Evolutionary conservation across 2,888 invertebrate species (phyloP).

Genomic region (Drosophila rubida): DNA sequence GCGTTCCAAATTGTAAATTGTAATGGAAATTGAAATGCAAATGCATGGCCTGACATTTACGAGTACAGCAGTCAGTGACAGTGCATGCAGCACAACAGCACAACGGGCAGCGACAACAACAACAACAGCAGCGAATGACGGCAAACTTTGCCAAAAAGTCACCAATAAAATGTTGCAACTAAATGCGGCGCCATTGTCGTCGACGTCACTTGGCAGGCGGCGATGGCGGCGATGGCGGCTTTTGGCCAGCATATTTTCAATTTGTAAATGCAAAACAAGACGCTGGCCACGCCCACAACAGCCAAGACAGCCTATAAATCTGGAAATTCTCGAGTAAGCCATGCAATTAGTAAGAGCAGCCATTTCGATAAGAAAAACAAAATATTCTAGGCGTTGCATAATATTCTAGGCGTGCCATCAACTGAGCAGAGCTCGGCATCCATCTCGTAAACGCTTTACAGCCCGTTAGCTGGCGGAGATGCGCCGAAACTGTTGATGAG

Average conservation of each 20-base stretch:
- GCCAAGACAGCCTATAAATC: slow-evolving; percentile 67
- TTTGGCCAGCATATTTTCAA: slow-evolving; percentile 69
- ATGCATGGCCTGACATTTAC: slow-evolving; percentile 77
- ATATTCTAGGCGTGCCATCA: slow-evolving; percentile 34
- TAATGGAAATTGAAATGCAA: slow-evolving; percentile 81
- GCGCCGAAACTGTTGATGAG: slow-evolving; percentile 67
- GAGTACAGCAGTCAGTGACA: slow-evolving; percentile 65
- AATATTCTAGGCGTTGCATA: slow-evolving; percentile 28
- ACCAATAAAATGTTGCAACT: slow-evolving; percentile 82
- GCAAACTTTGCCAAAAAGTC: slow-evolving; percentile 71
- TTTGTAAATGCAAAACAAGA: slow-evolving; percentile 80
- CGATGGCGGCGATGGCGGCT: slow-evolving; percentile 9
- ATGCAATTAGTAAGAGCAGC: slow-evolving; percentile 65
- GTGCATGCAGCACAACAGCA: too few relatives aligned
- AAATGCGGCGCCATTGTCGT: slow-evolving; percentile 73
- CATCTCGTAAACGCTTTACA: slow-evolving; percentile 47
- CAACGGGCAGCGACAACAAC: slow-evolving; percentile 45
- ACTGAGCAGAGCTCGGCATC: not conserved
- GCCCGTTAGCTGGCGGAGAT: slow-evolving; percentile 30
- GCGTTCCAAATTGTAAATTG: slow-evolving; percentile 67
- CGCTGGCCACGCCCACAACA: slow-evolving; percentile 62
- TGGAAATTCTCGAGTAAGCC: slow-evolving; percentile 15
- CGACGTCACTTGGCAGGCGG: slow-evolving; percentile 47
- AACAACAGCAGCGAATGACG: slow-evolving; percentile 19
- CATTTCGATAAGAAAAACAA: slow-evolving; percentile 14